Conservation (phyloP, 2,888 invertebrate genomes). For the Trachelus stipa region DNA sequence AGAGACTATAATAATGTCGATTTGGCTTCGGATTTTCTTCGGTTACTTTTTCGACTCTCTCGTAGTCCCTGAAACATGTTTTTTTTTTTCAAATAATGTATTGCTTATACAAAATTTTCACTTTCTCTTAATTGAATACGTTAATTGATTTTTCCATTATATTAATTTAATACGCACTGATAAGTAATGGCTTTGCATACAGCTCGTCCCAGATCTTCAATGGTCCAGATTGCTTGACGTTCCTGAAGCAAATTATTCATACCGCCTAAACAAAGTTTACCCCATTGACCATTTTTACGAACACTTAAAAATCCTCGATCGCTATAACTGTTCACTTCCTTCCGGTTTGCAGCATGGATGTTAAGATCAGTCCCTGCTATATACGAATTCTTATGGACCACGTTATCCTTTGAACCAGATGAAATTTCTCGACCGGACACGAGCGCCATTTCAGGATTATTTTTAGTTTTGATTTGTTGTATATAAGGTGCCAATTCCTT, state of each 20-base stretch:
- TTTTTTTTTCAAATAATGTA: background rate
- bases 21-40: slow-evolving; percentile 47
- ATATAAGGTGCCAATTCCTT: slow-evolving; percentile 10
- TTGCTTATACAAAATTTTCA: background rate
- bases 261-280: slow-evolving; percentile 79
- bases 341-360: slow-evolving; percentile 13
- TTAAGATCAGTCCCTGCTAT: background rate
- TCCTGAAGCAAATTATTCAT: slow-evolving; percentile 72
- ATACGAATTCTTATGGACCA: slow-evolving; percentile 5
- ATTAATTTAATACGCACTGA: slow-evolving; percentile 69
- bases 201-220: slow-evolving; percentile 79
- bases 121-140: too few species aligned
- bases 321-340: slow-evolving; percentile 57
- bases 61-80: slow-evolving; percentile 59
- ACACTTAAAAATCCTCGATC: slow-evolving; percentile 78
- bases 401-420: slow-evolving; percentile 33
- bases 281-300: slow-evolving; percentile 81
- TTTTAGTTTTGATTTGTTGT: slow-evolving; percentile 9
- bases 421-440: slow-evolving; percentile 50
- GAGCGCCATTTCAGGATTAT: slow-evolving; percentile 22
- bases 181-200: slow-evolving; percentile 83
- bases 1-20: slow-evolving; percentile 72
- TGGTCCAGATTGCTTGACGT: slow-evolving; percentile 73
- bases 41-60: slow-evolving; percentile 61
- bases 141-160: background rate